Percentiles rank a stretch among this genome's conserved stretches.
These are phyloP conservation scores for Nycticebus coucang DNA, from an alignment of 2,113 vertebrate species.

Conservation along the genomic window DNA sequence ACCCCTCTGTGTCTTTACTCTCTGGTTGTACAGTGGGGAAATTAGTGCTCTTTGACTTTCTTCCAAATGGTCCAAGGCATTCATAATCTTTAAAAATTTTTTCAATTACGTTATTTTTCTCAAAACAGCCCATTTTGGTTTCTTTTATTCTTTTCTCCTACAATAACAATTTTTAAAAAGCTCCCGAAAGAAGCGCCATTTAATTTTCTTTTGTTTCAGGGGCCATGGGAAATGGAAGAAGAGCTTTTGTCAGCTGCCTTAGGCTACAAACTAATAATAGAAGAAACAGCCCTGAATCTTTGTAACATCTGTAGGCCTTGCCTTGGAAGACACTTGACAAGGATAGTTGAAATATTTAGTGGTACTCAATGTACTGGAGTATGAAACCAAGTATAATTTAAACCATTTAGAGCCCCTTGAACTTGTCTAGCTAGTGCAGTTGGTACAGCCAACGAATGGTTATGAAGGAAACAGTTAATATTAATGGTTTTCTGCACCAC, in stretches of 20 bases:
- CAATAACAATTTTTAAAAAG: conserved; percentile 63
- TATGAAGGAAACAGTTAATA: conserved; percentile 12
- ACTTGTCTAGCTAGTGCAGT: conserved; percentile 52
- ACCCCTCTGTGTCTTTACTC: neutral
- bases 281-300: conserved; percentile 77
- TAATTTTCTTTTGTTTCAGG: conserved; percentile 40
- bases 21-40: neutral
- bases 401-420: conserved; percentile 62
- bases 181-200: neutral
- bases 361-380: conserved; percentile 44
- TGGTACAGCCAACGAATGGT: conserved; percentile 58
- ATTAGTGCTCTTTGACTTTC: neutral
- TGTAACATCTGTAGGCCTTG: conserved; percentile 71
- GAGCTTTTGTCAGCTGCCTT: conserved; percentile 68
- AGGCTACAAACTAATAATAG: conserved; percentile 80
- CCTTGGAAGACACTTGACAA: conserved; percentile 65
- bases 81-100: conserved; percentile 71
- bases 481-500: conserved; percentile 52
- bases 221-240: conserved; percentile 63
- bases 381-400: conserved; percentile 63
- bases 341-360: conserved; percentile 58
- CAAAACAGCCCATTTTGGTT: conserved; percentile 45
- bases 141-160: neutral
- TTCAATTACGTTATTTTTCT: conserved; percentile 64
- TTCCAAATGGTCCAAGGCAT: neutral